Percentiles rank a stretch among this genome's conserved stretches.
Evolutionary conservation across 2,888 invertebrate genomes (phyloP).

Genomic region (Agonum fuliginosum): DNA sequence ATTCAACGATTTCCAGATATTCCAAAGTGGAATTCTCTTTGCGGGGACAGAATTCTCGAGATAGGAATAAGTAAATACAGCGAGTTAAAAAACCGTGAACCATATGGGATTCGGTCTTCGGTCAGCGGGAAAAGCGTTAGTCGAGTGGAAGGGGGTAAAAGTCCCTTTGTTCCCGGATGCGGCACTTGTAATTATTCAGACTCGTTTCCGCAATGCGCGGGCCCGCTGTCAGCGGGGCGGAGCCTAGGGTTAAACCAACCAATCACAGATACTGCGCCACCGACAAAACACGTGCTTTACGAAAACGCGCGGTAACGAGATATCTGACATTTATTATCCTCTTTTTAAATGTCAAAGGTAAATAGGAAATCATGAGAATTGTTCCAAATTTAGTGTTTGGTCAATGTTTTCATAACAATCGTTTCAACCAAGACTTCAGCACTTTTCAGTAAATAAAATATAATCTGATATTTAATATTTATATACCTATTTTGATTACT

Average conservation of each 20-base stretch:
- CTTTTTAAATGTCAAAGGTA: no score
- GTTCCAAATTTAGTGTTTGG: no score
- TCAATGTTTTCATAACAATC: no score
- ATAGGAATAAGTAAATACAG: slow-evolving; percentile 9
- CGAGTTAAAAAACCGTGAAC: background rate
- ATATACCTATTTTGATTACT: no score
- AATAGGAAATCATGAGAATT: no score
- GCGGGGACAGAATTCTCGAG: background rate
- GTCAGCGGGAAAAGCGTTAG: slow-evolving; percentile 1
- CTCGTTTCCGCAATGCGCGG: slow-evolving; percentile 56
- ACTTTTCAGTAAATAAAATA: no score
- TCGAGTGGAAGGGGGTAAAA: background rate
- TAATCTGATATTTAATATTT: no score
- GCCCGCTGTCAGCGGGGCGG: slow-evolving; percentile 49
- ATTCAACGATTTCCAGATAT: background rate
- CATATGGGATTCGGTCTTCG: slow-evolving; percentile 2
- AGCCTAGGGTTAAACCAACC: slow-evolving; percentile 26
- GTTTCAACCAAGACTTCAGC: no score
- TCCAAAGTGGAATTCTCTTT: background rate
- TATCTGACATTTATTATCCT: no score
- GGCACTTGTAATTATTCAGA: slow-evolving; percentile 54
- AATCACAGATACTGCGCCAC: slow-evolving; percentile 25
- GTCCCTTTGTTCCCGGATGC: slow-evolving; percentile 52
- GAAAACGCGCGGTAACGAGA: slow-evolving; percentile 1
- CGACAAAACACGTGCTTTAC: slow-evolving; percentile 4